These are phyloP conservation scores for Thomomys bottae DNA, from an alignment of 2,113 vertebrate species.

Conservation along the genomic window DNA sequence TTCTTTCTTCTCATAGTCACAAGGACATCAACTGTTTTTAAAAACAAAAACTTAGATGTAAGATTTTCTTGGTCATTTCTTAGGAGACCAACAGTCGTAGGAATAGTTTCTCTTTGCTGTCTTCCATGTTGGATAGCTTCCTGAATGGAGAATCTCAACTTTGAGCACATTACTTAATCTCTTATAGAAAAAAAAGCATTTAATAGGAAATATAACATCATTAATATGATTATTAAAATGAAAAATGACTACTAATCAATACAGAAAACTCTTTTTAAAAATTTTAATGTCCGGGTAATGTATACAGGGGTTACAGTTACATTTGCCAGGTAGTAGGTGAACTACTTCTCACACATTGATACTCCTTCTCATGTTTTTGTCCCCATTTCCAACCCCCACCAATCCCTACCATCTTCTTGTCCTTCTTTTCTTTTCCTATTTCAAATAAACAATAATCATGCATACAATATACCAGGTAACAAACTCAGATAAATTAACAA, in stretches of 20 bases:
- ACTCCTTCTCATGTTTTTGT: too few relatives aligned
- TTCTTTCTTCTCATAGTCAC: background rate
- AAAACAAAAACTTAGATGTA: background rate
- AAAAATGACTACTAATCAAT: background rate
- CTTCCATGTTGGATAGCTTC: background rate
- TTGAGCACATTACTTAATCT: background rate
- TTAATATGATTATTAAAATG: background rate
- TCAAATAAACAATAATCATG: too few relatives aligned
- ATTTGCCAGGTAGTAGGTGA: too few relatives aligned
- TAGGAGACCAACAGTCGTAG: background rate
- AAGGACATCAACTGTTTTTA: background rate
- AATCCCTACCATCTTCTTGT: too few relatives aligned
- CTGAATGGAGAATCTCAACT: conserved; percentile 13
- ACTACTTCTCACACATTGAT: too few relatives aligned
- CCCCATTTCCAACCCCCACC: too few relatives aligned
- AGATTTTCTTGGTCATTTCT: background rate
- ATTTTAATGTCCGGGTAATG: too few relatives aligned
- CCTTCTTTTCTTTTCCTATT: too few relatives aligned
- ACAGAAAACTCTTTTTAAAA: background rate
- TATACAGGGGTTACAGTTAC: too few relatives aligned
- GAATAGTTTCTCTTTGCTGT: background rate
- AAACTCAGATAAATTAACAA: too few relatives aligned
- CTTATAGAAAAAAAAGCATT: background rate
- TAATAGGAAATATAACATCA: conserved; percentile 15
- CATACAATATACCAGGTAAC: too few relatives aligned